phyloP scores from a whole-genome alignment of 1,140 invertebrate genomes.

The Formica selysi region DNA sequence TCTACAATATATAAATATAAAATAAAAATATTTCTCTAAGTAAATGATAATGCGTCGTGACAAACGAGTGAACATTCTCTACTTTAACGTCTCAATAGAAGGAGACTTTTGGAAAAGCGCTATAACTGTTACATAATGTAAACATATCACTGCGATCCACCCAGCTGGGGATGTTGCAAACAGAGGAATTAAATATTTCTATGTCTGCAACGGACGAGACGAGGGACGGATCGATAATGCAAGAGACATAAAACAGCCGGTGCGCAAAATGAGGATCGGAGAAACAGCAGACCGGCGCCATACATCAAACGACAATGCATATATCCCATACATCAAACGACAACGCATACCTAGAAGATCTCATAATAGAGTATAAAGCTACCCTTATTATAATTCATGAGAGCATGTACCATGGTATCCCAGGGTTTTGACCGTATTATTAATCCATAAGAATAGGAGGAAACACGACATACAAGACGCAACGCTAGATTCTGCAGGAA shows the following conservation, averaged over 20 bases:
- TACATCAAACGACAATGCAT: slow-evolving; percentile 47
- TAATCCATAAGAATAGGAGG: slow-evolving; percentile 31
- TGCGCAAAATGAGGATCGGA: slow-evolving; percentile 42
- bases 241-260: slow-evolving; percentile 41
- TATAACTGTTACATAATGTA: slow-evolving; percentile 19
- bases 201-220: not conserved
- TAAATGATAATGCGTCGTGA: not conserved
- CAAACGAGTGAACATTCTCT: not conserved
- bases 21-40: too few relatives aligned
- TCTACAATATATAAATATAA: too few relatives aligned
- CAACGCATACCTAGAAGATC: slow-evolving; percentile 43
- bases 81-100: not conserved
- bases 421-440: slow-evolving; percentile 42
- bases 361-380: slow-evolving; percentile 52
- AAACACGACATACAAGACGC: slow-evolving; percentile 19
- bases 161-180: slow-evolving; percentile 19
- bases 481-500: not conserved
- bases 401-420: not conserved
- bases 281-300: slow-evolving; percentile 2
- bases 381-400: slow-evolving; percentile 56
- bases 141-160: not conserved
- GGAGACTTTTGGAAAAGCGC: not conserved
- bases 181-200: slow-evolving; percentile 54
- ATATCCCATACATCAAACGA: slow-evolving; percentile 52
- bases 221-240: slow-evolving; percentile 44